phyloP scores from a whole-genome alignment of 2,113 vertebrate species.

The Heterocephalus glaber region DNA sequence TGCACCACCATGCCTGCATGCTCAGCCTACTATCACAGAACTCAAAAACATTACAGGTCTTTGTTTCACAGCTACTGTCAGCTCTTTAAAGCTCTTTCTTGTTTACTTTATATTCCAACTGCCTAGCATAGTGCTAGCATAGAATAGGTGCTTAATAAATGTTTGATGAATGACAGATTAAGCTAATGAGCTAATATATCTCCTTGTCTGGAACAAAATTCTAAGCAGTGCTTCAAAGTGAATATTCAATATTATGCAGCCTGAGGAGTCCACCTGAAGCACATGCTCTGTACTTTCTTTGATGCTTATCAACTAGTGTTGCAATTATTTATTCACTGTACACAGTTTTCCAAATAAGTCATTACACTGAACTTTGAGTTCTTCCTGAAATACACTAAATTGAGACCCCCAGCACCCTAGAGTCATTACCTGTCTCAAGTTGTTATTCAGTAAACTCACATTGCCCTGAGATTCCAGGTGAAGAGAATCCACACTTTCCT shows the following conservation, averaged over 20 bases:
- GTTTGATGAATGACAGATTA: neutral
- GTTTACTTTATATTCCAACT: neutral
- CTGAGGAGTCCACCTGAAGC: neutral
- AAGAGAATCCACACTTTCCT: neutral
- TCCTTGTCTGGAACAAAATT: conserved; percentile 16
- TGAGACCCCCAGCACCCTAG: neutral
- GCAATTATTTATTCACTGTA: neutral
- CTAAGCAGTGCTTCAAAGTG: neutral
- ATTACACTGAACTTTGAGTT: neutral
- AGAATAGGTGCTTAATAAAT: neutral
- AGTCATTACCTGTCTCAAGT: neutral
- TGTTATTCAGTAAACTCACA: neutral
- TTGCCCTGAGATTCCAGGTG: neutral
- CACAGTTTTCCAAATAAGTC: neutral
- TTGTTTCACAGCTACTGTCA: neutral
- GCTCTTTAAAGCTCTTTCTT: neutral
- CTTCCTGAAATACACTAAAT: neutral
- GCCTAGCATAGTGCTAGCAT: neutral
- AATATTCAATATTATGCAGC: neutral
- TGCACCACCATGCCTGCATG: neutral
- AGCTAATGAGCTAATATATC: neutral
- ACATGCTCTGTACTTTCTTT: neutral
- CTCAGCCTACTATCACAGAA: neutral
- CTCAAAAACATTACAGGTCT: neutral
- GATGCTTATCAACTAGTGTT: neutral